Evolutionary conservation across 2,797 vertebrate genomes (phyloP).

Genomic region (Chaetophractus vellerosus): DNA sequence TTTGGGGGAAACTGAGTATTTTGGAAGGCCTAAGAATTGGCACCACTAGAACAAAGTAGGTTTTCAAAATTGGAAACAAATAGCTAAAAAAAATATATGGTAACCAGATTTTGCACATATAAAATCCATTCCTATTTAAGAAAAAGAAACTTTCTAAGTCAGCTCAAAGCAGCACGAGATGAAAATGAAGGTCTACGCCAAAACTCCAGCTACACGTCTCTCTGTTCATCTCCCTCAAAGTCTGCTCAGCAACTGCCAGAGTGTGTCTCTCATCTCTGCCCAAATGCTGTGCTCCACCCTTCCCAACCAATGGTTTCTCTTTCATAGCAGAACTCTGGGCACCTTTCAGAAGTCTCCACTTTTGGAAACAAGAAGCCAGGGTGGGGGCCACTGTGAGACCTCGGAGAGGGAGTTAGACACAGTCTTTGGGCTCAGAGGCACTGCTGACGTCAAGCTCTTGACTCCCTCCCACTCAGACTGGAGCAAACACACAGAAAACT

Average conservation of each 20-base stretch:
- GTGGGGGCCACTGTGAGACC: background rate
- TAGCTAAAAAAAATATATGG: slow-evolving; percentile 43
- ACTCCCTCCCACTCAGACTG: background rate
- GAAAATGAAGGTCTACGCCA: slow-evolving; percentile 72
- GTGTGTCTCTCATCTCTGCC: background rate
- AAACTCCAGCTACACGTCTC: slow-evolving; percentile 65
- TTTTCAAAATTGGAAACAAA: slow-evolving; percentile 63
- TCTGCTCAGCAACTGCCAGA: background rate
- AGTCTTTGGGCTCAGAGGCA: background rate
- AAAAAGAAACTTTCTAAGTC: slow-evolving; percentile 72
- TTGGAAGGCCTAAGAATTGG: slow-evolving; percentile 15
- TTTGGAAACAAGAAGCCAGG: background rate
- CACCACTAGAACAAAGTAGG: slow-evolving; percentile 4
- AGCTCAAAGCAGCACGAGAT: slow-evolving; percentile 65
- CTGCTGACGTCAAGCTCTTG: slow-evolving; percentile 35
- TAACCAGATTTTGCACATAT: slow-evolving; percentile 62
- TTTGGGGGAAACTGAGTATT: background rate
- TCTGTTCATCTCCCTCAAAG: background rate
- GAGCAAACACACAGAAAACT: slow-evolving; percentile 57
- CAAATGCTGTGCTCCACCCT: background rate
- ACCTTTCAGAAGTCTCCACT: background rate
- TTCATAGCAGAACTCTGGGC: background rate
- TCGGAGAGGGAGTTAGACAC: background rate
- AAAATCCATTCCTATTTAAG: slow-evolving; percentile 71
- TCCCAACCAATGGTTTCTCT: background rate